Evolutionary conservation across 2,888 invertebrate genomes (phyloP).

Genomic region (Drosophila aldrichi): DNA sequence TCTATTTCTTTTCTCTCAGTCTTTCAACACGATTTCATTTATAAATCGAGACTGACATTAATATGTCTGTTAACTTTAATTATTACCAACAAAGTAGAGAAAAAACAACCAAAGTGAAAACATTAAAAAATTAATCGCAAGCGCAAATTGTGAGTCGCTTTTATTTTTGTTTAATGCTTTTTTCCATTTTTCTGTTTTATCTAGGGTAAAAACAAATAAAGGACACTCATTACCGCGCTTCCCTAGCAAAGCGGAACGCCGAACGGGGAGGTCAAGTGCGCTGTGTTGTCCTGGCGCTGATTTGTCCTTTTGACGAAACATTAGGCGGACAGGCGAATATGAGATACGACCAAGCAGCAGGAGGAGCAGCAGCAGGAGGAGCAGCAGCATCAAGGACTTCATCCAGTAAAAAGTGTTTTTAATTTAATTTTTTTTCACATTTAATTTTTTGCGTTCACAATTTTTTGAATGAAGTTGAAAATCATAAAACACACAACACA

Average conservation of each 20-base stretch:
- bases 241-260: slow-evolving; percentile 1
- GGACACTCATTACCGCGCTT: slow-evolving; percentile 34
- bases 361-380: not conserved
- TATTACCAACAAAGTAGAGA: not conserved
- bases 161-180: not conserved
- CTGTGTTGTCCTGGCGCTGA: slow-evolving; percentile 37
- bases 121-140: slow-evolving; percentile 52
- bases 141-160: slow-evolving; percentile 48
- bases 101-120: slow-evolving; percentile 28
- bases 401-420: slow-evolving; percentile 72
- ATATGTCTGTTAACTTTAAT: slow-evolving; percentile 5
- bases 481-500: slow-evolving; percentile 66
- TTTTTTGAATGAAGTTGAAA: slow-evolving; percentile 73
- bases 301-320: slow-evolving; percentile 70
- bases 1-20: not conserved
- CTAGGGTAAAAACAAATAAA: slow-evolving; percentile 39
- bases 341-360: slow-evolving; percentile 31
- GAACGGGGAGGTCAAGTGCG: slow-evolving; percentile 44
- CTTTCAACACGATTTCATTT: not conserved
- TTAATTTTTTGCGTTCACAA: slow-evolving; percentile 71
- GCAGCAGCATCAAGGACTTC: slow-evolving; percentile 32
- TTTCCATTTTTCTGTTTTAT: slow-evolving; percentile 6
- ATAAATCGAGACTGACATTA: not conserved
- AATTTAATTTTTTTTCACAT: slow-evolving; percentile 75
- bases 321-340: slow-evolving; percentile 61